A percentile compares a stretch with the other conserved stretches of the same genome.
Evolutionary conservation across 2,113 vertebrate genomes (phyloP).

Genomic region (Climacteris rufus): DNA sequence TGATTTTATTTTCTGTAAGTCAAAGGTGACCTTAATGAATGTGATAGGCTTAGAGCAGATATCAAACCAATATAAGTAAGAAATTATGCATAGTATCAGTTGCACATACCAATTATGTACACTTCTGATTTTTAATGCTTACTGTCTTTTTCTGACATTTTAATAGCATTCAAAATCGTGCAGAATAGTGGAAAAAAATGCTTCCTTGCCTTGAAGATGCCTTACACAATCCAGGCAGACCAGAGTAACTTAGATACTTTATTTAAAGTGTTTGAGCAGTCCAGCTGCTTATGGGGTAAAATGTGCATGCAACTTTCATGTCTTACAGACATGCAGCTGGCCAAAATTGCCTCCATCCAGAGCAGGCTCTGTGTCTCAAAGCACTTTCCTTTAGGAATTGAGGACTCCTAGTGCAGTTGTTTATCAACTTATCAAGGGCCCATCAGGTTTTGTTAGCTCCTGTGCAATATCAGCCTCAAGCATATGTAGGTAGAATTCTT

Average conservation of each 20-base stretch:
- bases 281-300: background rate
- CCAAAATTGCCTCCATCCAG: background rate
- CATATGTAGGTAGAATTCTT: background rate
- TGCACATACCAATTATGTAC: background rate
- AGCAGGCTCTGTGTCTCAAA: background rate
- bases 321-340: background rate
- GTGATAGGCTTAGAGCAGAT: background rate
- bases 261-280: background rate
- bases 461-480: background rate
- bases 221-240: background rate
- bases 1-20: background rate
- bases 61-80: background rate
- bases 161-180: background rate
- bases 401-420: background rate
- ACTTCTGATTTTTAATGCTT: background rate
- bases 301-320: background rate
- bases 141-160: background rate
- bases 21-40: background rate
- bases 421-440: background rate
- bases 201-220: background rate
- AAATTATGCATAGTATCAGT: background rate
- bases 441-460: background rate
- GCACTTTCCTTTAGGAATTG: background rate
- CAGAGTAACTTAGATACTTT: background rate
- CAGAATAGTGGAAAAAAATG: background rate